Base-by-base conservation (phyloP, 2,888 invertebrate genomes). In the Sarcophaga variegata region DNA sequence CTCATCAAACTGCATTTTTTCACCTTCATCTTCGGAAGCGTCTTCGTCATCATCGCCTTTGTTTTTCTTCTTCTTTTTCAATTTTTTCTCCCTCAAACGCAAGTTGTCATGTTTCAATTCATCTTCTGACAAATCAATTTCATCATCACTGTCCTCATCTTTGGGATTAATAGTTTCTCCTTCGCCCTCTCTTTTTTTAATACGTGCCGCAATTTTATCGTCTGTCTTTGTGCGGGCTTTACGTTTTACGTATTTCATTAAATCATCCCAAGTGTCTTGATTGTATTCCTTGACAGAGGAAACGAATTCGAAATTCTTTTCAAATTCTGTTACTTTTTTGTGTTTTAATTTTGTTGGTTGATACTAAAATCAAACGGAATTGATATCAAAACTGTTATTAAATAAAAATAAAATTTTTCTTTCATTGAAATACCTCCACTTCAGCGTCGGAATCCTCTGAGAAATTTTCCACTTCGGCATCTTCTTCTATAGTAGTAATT, bases 401-500 rank as follows among this genome's bases (percentile, higher is more conserved):
- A 49, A 14, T 0, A 20, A 49, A 54, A n/a, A 4, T n/a, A 22
- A n/a, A 10, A 17, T 37, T 20, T 47, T 76, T 17, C 71, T 71
- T 69, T 12, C 14, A 14, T 67, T 6, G 49, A 83, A 93, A 91
- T 93, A 97, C 97, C 93, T 97, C 97, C 37, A 96, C 94, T 95
- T 97, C 97, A 83, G 95, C 95, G 90, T 97, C 97, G 0, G 97
- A 97, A 92, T 96, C 96, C 90, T 97, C 96, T 0, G 97, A 97
- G 88, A 95, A 96, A 94, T 97, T 94, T 89, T 96, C 96, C 0
- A 98, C 96, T 91, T 97, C 96, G 79, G 97, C 96, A 88, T 96
- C 96, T 86, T 98, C 98, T 62, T 96, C 95, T 84, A 98, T 98
- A 0, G 98, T 98, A 93, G 95, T 95, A 81, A 98, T 96, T 88